Evolutionary conservation across 2,797 vertebrate species (phyloP).

Genomic region (Tokudaia tokunoshimensis): DNA sequence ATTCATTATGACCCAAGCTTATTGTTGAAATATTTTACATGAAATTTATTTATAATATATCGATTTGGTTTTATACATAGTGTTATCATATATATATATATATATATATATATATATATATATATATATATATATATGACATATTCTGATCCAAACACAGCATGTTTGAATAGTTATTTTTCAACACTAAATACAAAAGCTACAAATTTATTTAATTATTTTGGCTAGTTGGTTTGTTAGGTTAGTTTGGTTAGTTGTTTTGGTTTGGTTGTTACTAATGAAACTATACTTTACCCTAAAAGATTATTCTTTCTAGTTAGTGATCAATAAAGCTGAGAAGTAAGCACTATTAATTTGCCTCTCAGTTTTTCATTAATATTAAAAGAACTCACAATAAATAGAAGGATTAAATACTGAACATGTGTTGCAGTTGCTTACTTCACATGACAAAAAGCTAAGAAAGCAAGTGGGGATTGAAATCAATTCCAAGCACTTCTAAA

Average conservation of each 20-base stretch:
- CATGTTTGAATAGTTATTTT: slow-evolving; percentile 28
- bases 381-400: slow-evolving; percentile 36
- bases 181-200: slow-evolving; percentile 15
- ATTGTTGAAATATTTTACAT: slow-evolving; percentile 11
- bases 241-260: not conserved
- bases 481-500: slow-evolving; percentile 64
- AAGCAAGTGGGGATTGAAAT: slow-evolving; percentile 51
- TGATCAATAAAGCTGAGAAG: slow-evolving; percentile 54
- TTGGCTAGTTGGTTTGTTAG: not conserved
- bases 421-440: not conserved
- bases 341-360: slow-evolving; percentile 55
- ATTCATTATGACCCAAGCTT: not conserved
- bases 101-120: not conserved
- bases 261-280: not conserved
- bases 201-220: not conserved
- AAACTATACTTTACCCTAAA: slow-evolving; percentile 22
- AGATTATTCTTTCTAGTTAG: slow-evolving; percentile 30
- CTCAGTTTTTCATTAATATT: slow-evolving; percentile 63
- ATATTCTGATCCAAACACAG: not conserved
- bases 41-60: slow-evolving; percentile 10
- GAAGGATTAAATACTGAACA: not conserved
- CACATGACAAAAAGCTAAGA: slow-evolving; percentile 47
- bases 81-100: not conserved
- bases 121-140: not conserved
- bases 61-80: slow-evolving; percentile 34